A percentile compares a stretch with the other conserved stretches of the same genome.
Evolutionary conservation across 2,113 vertebrate species (phyloP).

Genomic region (Carettochelys insculpta): DNA sequence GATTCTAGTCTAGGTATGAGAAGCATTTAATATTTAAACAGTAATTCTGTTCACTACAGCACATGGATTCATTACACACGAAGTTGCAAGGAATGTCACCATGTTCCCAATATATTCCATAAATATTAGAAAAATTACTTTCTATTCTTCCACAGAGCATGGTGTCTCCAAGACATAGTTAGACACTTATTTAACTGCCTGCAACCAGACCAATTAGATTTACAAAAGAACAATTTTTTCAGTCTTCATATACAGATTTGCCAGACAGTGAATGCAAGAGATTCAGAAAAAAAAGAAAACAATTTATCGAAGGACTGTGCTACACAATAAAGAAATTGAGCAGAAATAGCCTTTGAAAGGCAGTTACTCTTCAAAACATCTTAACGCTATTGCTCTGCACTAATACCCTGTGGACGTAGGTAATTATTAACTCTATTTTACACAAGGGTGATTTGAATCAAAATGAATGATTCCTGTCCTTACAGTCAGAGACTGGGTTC

Average conservation of each 20-base stretch:
- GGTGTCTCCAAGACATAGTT: not conserved
- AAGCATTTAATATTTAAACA: not conserved
- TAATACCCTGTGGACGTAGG: not conserved
- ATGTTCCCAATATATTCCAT: not conserved
- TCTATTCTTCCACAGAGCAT: not conserved
- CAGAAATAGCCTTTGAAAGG: not conserved
- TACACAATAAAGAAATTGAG: not conserved
- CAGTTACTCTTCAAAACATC: not conserved
- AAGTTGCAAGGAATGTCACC: not conserved
- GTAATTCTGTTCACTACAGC: not conserved
- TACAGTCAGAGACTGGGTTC: not conserved
- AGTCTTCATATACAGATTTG: not conserved
- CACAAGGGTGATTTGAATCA: not conserved
- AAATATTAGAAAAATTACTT: not conserved
- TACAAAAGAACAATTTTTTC: not conserved
- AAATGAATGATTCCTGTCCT: not conserved
- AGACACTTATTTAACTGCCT: constrained; percentile 18
- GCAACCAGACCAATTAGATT: not conserved
- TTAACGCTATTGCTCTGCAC: not conserved
- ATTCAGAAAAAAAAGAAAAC: constrained; percentile 8
- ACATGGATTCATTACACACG: not conserved
- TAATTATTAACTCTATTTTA: not conserved
- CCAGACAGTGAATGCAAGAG: not conserved
- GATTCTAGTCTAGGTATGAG: not conserved
- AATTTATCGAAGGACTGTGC: not conserved